phyloP scores from a whole-genome alignment of 2,888 invertebrate species.

The Elegia similella region DNA sequence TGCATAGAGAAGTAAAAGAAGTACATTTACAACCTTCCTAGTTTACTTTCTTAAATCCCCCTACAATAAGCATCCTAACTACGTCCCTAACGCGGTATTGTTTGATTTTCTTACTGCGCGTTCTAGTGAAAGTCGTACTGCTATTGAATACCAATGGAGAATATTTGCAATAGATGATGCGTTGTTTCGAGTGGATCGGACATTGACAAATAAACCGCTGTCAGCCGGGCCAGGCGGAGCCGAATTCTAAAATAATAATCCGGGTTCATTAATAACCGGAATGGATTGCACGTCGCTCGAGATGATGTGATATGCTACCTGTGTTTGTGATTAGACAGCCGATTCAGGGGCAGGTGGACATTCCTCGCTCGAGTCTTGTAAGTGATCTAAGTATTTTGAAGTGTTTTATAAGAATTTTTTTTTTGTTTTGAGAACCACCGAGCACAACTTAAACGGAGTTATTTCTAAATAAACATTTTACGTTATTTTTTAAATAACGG shows the following conservation, averaged over 20 bases:
- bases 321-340: conserved; percentile 57
- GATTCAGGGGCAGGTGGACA: conserved; percentile 11
- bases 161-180: conserved; percentile 57
- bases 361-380: background rate
- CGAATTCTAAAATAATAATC: conserved; percentile 61
- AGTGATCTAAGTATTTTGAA: background rate
- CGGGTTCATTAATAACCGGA: conserved; percentile 68
- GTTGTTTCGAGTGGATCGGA: conserved; percentile 43
- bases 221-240: conserved; percentile 52
- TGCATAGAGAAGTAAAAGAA: too few species aligned
- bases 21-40: too few species aligned
- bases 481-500: too few species aligned
- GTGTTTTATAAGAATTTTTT: background rate
- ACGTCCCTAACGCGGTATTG: conserved; percentile 30
- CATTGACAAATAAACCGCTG: conserved; percentile 72
- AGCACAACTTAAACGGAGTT: too few species aligned
- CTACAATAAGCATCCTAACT: too few species aligned
- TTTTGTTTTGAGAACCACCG: too few species aligned
- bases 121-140: conserved; percentile 36
- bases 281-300: conserved; percentile 57
- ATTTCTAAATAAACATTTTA: too few species aligned
- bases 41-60: too few species aligned
- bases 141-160: conserved; percentile 48
- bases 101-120: conserved; percentile 50
- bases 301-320: conserved; percentile 68